phyloP scores from a whole-genome alignment of 2,797 vertebrate genomes.

The Acipenser ruthenus region DNA sequence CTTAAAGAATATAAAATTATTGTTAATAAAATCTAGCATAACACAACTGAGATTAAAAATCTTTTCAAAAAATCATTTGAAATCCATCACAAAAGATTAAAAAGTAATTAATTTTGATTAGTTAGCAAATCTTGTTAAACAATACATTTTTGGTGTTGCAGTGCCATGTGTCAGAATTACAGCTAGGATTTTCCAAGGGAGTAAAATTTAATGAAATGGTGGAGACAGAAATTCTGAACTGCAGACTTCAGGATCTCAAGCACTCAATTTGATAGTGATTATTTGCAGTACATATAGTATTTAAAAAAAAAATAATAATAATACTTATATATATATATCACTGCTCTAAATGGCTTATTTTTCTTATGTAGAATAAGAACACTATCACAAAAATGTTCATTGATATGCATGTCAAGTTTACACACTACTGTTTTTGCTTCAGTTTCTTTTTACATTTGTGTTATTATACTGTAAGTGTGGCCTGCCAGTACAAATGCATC shows the following conservation, averaged over 20 bases:
- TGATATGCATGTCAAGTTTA: conserved; percentile 35
- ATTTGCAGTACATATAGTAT: too few species aligned
- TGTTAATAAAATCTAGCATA: conserved; percentile 36
- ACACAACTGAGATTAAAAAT: conserved; percentile 44
- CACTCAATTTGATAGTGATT: conserved; percentile 22
- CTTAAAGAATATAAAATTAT: conserved; percentile 17
- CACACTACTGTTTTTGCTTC: conserved; percentile 28
- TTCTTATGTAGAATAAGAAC: conserved; percentile 19
- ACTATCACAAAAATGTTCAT: conserved; percentile 27
- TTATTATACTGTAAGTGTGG: conserved; percentile 7
- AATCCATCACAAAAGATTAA: conserved; percentile 29
- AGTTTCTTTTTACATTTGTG: background rate
- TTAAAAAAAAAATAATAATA: too few species aligned
- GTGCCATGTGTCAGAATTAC: conserved; percentile 40
- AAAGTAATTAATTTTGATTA: conserved; percentile 45
- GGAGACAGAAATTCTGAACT: conserved; percentile 31
- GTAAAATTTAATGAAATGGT: conserved; percentile 29
- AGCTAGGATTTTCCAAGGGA: conserved; percentile 21
- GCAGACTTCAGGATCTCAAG: conserved; percentile 24
- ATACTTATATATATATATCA: too few species aligned
- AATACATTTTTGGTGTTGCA: conserved; percentile 44
- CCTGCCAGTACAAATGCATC: background rate
- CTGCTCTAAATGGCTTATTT: conserved; percentile 37
- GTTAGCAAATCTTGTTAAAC: conserved; percentile 47
- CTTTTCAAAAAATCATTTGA: conserved; percentile 17